Conservation (phyloP, 1,140 invertebrate genomes). For the Ostrea denselamellosa region DNA sequence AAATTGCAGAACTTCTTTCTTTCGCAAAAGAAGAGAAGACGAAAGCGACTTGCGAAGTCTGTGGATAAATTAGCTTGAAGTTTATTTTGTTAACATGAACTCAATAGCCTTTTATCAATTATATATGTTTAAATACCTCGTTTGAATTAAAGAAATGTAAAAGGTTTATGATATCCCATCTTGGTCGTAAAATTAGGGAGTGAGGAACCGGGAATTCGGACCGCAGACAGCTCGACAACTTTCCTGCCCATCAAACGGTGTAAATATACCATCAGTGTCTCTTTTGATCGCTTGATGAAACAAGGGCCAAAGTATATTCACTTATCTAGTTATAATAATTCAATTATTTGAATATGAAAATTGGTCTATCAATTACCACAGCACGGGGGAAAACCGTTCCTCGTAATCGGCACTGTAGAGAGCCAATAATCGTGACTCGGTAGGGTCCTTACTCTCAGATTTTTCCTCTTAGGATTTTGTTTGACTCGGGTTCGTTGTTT, state of each 20-base stretch:
- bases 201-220: neutral
- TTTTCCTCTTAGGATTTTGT: neutral
- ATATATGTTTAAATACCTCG: conserved; percentile 31
- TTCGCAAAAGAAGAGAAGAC: neutral
- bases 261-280: conserved; percentile 36
- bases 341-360: conserved; percentile 54
- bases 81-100: conserved; percentile 28
- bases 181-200: conserved; percentile 34
- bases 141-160: conserved; percentile 37
- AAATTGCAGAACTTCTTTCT: conserved; percentile 8
- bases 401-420: neutral
- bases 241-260: conserved; percentile 11
- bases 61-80: conserved; percentile 36
- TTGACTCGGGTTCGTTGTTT: conserved; percentile 3
- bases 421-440: neutral
- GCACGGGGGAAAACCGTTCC: neutral
- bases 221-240: conserved; percentile 4
- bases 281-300: conserved; percentile 36
- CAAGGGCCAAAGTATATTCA: conserved; percentile 33
- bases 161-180: neutral
- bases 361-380: conserved; percentile 48
- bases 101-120: conserved; percentile 31
- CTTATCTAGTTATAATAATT: conserved; percentile 53
- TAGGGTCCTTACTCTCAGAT: neutral
- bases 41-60: conserved; percentile 21